phyloP scores from a whole-genome alignment of 1,140 invertebrate species.

The Sminthurides bifidus region DNA sequence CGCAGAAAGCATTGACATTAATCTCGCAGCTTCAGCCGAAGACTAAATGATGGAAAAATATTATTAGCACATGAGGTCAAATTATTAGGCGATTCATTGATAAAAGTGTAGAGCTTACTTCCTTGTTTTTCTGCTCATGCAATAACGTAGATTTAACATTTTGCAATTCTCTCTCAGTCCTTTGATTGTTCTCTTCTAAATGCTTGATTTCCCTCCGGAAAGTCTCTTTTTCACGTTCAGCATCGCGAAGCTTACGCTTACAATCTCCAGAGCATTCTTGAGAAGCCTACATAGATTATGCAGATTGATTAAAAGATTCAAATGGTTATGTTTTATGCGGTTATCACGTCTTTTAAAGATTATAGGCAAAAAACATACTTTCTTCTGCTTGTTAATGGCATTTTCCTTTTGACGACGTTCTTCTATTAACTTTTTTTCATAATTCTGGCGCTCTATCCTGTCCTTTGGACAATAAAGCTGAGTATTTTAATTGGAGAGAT shows the following conservation, averaged over 20 bases:
- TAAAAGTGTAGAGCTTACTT: conserved; percentile 13
- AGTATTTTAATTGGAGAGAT: conserved; percentile 31
- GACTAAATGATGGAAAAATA: conserved; percentile 1
- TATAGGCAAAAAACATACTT: conserved; percentile 8
- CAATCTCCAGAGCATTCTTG: conserved; percentile 30
- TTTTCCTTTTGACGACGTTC: conserved; percentile 27
- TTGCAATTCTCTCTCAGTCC: conserved; percentile 28
- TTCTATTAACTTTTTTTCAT: conserved; percentile 28
- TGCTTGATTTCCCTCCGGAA: conserved; percentile 25
- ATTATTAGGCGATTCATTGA: neutral
- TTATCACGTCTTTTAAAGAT: neutral
- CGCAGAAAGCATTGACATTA: conserved; percentile 63
- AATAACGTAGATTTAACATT: conserved; percentile 31
- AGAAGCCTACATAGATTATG: conserved; percentile 19
- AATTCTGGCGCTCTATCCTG: conserved; percentile 29
- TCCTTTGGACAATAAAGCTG: conserved; percentile 29
- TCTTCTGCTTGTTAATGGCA: conserved; percentile 30
- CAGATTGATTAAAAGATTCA: neutral
- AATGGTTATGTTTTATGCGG: neutral
- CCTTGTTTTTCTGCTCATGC: conserved; percentile 30
- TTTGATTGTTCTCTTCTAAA: conserved; percentile 23
- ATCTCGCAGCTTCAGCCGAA: conserved; percentile 57
- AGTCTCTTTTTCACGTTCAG: conserved; percentile 28
- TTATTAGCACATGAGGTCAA: neutral
- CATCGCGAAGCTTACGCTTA: conserved; percentile 24